Percentiles rank a stretch among this genome's conserved stretches.
Conservation (phyloP, 2,113 vertebrate species). For the Atrichornis clamosus region DNA sequence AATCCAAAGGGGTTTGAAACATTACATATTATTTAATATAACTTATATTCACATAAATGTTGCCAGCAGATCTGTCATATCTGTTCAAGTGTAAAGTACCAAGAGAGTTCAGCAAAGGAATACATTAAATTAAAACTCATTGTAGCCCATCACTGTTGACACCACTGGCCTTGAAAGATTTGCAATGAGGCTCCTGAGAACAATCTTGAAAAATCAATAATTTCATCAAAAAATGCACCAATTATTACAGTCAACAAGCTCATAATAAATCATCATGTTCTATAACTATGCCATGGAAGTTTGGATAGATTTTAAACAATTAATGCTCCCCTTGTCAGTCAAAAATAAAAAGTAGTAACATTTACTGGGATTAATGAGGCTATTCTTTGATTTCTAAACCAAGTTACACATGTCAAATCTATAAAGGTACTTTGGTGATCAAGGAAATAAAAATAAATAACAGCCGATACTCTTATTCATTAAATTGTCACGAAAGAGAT, state of each 20-base stretch:
- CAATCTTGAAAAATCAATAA: slow-evolving; percentile 31
- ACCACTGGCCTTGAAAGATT: slow-evolving; percentile 33
- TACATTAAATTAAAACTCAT: slow-evolving; percentile 63
- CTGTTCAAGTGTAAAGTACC: slow-evolving; percentile 59
- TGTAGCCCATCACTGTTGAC: slow-evolving; percentile 41
- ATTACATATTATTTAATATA: slow-evolving; percentile 72
- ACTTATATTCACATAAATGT: slow-evolving; percentile 67
- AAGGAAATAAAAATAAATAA: background rate
- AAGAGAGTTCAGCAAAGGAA: slow-evolving; percentile 55
- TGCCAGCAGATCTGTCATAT: slow-evolving; percentile 68
- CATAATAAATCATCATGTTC: background rate
- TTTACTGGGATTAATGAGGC: background rate
- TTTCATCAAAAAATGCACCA: background rate
- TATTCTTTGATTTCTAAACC: background rate
- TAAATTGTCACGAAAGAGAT: background rate
- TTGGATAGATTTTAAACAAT: background rate
- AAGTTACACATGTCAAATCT: background rate
- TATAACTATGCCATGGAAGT: background rate
- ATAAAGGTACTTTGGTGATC: background rate
- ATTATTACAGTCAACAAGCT: slow-evolving; percentile 23
- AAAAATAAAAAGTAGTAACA: background rate
- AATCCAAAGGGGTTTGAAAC: slow-evolving; percentile 63
- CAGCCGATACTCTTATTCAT: background rate
- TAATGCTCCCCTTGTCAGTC: background rate
- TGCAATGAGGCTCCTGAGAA: slow-evolving; percentile 24